Evolutionary conservation across 1,140 invertebrate species (phyloP).

Genomic region (Trachymyrmex cornetzi): DNA sequence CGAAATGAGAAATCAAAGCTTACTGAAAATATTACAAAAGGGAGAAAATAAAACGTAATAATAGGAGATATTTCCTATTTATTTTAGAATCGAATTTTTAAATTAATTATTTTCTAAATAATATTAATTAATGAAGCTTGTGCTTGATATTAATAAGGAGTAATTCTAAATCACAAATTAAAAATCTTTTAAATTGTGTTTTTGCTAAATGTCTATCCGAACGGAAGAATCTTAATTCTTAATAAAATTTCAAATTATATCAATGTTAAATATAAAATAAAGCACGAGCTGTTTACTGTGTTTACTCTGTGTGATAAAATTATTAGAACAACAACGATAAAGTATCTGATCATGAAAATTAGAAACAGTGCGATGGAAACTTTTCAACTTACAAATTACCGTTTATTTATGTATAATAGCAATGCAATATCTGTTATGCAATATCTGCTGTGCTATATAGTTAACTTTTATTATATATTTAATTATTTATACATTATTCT

Average conservation of each 20-base stretch:
- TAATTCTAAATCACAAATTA: neutral
- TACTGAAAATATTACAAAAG: constrained; percentile 38
- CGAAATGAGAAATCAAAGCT: constrained; percentile 58
- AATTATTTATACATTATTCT: constrained; percentile 9
- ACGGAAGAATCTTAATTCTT: neutral
- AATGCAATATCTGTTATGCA: neutral
- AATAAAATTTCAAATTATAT: neutral
- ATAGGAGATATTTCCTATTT: neutral
- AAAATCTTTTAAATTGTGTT: neutral
- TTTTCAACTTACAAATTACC: constrained; percentile 7
- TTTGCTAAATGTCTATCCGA: neutral
- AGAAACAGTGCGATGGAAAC: neutral
- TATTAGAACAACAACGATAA: neutral
- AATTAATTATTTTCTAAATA: neutral
- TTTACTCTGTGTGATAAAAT: neutral
- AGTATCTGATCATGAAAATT: constrained; percentile 12
- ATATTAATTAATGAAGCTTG: neutral
- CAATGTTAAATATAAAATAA: constrained; percentile 6
- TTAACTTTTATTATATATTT: constrained; percentile 7
- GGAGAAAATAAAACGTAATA: constrained; percentile 29
- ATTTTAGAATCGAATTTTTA: constrained; percentile 4
- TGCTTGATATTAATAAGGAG: neutral
- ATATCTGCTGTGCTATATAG: neutral
- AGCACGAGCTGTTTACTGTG: neutral
- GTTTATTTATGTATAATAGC: constrained; percentile 26